A percentile compares a stretch with the other conserved stretches of the same genome.
Conservation (phyloP, 2,113 vertebrate species). For the Mus pahari region DNA sequence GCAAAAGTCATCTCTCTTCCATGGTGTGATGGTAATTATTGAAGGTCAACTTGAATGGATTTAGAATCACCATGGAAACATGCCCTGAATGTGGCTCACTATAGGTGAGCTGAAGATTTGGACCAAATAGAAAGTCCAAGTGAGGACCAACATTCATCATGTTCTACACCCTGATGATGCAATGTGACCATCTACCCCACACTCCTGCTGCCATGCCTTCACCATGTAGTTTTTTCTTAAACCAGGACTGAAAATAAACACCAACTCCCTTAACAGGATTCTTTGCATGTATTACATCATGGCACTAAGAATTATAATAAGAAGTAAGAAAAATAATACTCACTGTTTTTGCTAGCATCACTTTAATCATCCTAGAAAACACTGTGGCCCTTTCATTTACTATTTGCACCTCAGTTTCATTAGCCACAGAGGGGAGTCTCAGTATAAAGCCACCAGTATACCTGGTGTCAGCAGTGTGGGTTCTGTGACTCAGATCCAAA, state of each 20-base stretch:
- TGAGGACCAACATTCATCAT: neutral
- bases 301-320: neutral
- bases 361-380: neutral
- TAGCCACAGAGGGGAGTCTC: neutral
- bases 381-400: neutral
- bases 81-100: neutral
- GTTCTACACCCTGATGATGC: neutral
- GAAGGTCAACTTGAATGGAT: neutral
- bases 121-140: neutral
- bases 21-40: neutral
- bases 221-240: neutral
- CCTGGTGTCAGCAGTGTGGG: neutral
- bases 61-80: neutral
- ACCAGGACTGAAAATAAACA: neutral
- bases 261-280: neutral
- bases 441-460: neutral
- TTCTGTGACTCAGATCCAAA: slow-evolving; percentile 12
- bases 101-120: neutral
- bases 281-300: neutral
- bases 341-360: neutral
- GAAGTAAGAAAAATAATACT: neutral
- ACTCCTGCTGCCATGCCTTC: neutral
- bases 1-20: neutral
- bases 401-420: neutral
- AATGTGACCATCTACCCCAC: neutral